Evolutionary conservation across 2,113 vertebrate species (phyloP), one percentile per base, ranked within the genome.

Genomic region (Neofelis nebulosa): DNA sequence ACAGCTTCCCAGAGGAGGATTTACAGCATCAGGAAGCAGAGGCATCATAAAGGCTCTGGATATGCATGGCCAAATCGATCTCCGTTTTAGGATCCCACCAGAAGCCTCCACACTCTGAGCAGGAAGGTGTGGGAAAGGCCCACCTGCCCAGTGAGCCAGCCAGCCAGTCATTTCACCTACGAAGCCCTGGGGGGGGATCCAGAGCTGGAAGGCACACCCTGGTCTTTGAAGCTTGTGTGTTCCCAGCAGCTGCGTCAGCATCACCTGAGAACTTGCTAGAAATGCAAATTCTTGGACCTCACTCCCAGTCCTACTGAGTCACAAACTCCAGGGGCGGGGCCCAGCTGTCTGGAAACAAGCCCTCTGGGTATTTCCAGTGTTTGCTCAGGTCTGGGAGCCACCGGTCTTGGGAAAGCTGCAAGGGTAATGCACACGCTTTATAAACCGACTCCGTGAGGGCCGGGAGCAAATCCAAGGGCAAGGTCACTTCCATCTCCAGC

Each of bases 251-350:
- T 61, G 57, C 13, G 11, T 12, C 29, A 3, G 78, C 69, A 12
- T 25, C 95, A 81, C 71, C 82, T 79, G 87, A 55, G 68, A 73
- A 7, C 74, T 29, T 50, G 68, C 27, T 36, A 29, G 94, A 89
- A 73, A 50, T 73, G 76, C 66, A 81, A 45, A 48, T 89, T 57
- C 38, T 36, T 84, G 96, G 83, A 87, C n/a, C 69, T 69, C 15
- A 3, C 65, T 63, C 88, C 88, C 16, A 50, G 68, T 8, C 19
- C 21, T 6, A 15, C 96, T 82, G 89, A 96, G 93, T 97, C 91
- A 95, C 68, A 92, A 69, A 15, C 57, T 74, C 76, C 74, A 87
- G 65, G 52, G 82, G 38, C 0, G 45, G 71, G 69, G 71, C 66
- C 83, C 21, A 2, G 36, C 14, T 5, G 31, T 52, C 85, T 73